phyloP scores from a whole-genome alignment of 2,797 vertebrate genomes.

The Karalla daura region DNA sequence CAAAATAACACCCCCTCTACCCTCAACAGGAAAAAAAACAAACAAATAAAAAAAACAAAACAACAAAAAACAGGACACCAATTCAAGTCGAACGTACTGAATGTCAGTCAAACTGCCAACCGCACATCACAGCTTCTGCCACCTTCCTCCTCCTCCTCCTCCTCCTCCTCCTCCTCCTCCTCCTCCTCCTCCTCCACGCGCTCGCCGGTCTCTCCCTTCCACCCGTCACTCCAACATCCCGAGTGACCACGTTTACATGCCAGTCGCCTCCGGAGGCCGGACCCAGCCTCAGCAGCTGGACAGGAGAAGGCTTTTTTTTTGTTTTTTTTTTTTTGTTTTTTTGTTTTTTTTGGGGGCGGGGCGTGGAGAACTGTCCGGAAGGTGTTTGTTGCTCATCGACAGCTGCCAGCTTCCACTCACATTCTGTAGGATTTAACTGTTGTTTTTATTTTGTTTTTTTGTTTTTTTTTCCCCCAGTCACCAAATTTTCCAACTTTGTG shows the following conservation, averaged over 20 bases:
- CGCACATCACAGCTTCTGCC: conserved; percentile 53
- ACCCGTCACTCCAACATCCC: conserved; percentile 38
- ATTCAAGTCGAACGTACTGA: conserved; percentile 53
- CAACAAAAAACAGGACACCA: too few relatives aligned
- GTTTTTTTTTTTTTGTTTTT: too few relatives aligned
- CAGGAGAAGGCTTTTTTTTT: too few relatives aligned
- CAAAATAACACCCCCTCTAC: conserved; percentile 61
- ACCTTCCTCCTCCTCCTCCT: conserved; percentile 32
- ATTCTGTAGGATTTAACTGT: conserved; percentile 20
- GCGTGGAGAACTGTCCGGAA: too few relatives aligned
- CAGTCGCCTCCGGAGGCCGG: conserved; percentile 38
- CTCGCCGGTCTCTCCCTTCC: conserved; percentile 33
- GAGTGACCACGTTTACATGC: conserved; percentile 78
- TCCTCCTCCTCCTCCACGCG: conserved; percentile 27
- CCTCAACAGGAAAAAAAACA: too few relatives aligned
- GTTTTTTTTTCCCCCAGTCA: too few relatives aligned
- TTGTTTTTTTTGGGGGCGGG: too few relatives aligned
- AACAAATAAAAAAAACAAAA: too few relatives aligned
- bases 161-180: conserved; percentile 33
- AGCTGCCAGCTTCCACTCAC: conserved; percentile 14
- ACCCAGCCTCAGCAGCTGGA: conserved; percentile 16
- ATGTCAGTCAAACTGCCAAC: conserved; percentile 79
- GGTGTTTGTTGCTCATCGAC: conserved; percentile 18
- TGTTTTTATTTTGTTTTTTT: too few relatives aligned
- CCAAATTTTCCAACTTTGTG: conserved; percentile 7